Conservation (phyloP, 2,888 invertebrate species). For the Rhamnusium bicolor region DNA sequence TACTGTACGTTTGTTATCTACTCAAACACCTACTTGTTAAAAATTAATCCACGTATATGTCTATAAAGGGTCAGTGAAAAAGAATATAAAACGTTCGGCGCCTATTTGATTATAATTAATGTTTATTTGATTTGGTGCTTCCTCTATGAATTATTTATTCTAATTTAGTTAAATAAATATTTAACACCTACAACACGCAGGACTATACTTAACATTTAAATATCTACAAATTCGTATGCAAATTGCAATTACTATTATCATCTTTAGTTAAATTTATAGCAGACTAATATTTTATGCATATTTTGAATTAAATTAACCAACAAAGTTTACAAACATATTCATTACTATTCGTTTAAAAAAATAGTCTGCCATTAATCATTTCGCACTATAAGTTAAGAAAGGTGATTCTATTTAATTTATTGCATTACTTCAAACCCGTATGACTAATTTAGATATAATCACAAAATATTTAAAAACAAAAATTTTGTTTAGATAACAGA, state of each 20-base stretch:
- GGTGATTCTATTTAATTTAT: slow-evolving; percentile 10
- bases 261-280: slow-evolving; percentile 13
- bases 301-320: background rate
- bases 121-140: slow-evolving; percentile 12
- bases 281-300: background rate
- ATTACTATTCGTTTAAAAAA: slow-evolving; percentile 1
- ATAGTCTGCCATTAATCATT: slow-evolving; percentile 5
- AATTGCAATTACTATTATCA: slow-evolving; percentile 1
- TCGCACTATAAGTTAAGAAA: background rate
- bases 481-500: slow-evolving; percentile 11
- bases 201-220: background rate
- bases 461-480: slow-evolving; percentile 15
- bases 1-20: too few species aligned
- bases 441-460: slow-evolving; percentile 17
- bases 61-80: too few species aligned
- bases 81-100: too few species aligned
- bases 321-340: background rate
- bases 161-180: slow-evolving; percentile 1
- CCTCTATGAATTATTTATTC: slow-evolving; percentile 16
- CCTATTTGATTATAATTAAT: slow-evolving; percentile 2
- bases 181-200: slow-evolving; percentile 12
- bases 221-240: slow-evolving; percentile 17
- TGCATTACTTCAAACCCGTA: background rate
- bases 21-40: too few species aligned
- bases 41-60: too few species aligned